Percentiles rank a stretch among this genome's conserved stretches.
These are phyloP conservation scores for Theristicus caerulescens DNA, from an alignment of 2,113 vertebrate genomes.

Conservation along the genomic window DNA sequence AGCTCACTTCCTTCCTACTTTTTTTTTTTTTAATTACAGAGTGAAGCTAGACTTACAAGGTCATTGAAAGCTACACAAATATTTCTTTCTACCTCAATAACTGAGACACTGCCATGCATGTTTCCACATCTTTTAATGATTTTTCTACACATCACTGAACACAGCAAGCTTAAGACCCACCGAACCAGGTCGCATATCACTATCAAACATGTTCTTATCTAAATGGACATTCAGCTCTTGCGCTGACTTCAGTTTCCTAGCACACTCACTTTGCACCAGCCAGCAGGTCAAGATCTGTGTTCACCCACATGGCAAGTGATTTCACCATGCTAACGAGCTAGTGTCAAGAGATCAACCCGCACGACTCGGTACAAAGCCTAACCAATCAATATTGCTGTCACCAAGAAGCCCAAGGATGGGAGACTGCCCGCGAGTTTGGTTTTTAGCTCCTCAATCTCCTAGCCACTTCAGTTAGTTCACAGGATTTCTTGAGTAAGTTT, in stretches of 20 bases:
- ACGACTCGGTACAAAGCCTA: fast-evolving
- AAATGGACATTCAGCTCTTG: neutral
- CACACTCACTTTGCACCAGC: neutral
- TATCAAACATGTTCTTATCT: neutral
- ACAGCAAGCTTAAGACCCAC: neutral
- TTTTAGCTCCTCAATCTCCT: neutral
- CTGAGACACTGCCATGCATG: neutral
- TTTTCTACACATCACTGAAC: neutral
- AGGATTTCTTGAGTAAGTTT: neutral
- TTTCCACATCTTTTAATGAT: neutral
- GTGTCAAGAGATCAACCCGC: neutral
- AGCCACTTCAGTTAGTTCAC: neutral
- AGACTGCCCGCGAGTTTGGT: neutral
- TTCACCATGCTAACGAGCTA: neutral
- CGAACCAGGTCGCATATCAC: neutral
- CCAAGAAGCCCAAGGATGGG: neutral
- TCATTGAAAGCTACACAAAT: slow-evolving; percentile 9
- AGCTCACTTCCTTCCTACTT: slow-evolving; percentile 17
- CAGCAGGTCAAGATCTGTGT: neutral
- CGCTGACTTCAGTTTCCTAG: neutral
- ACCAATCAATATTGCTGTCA: neutral
- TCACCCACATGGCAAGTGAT: neutral
- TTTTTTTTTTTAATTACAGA: neutral
- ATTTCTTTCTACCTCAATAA: neutral
- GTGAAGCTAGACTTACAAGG: neutral